Evolutionary conservation across 2,113 vertebrate genomes (phyloP), one percentile per base, ranked within the genome.

Genomic region (Cinclus mexicanus): DNA sequence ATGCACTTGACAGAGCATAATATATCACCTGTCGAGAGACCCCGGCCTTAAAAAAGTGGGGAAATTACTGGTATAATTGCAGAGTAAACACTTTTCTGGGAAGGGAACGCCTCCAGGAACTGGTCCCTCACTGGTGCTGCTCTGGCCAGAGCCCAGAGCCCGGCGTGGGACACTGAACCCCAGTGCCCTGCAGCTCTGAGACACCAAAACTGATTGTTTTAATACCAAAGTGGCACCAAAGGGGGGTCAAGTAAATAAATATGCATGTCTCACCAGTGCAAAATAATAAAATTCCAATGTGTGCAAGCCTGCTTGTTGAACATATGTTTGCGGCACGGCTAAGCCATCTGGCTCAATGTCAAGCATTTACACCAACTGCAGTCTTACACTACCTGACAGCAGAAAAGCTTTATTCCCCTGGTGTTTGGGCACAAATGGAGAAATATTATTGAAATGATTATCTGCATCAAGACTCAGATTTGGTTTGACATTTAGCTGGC

Each of bases 361-460:
- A 99, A 99, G 98, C 99, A 99, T 99, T 99, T 99, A 99, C 98
- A 99, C 99, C 99, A 99, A 99, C 99, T 99, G 98, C 98, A 98
- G 99, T 98, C 99, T 99, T 99, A 99, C 98, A 98, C 98, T 99
- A 99, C 99, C 99, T 99, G 99, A 99, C 99, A 99, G 99, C 98
- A 99, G 99, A 99, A 99, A 99, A 99, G 99, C 98, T 98, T 98
- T 99, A 99, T 99, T 99, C 99, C 99, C 99, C 97, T 98, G 98
- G 99, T 98, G 98, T 99, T 98, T 98, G 98, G 99, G 98, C 99
- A 99, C 99, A 99, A 99, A 99, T 99, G 99, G 99, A 99, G 99
- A 99, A 99, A 99, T 99, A 99, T 99, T 99, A 99, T 99, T 99
- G 99, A 99, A 99, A 99, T 99, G 99, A 99, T 99, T 99, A 99